Conservation (phyloP, 2,113 vertebrate species). For the Campylorhamphus procurvoides region DNA sequence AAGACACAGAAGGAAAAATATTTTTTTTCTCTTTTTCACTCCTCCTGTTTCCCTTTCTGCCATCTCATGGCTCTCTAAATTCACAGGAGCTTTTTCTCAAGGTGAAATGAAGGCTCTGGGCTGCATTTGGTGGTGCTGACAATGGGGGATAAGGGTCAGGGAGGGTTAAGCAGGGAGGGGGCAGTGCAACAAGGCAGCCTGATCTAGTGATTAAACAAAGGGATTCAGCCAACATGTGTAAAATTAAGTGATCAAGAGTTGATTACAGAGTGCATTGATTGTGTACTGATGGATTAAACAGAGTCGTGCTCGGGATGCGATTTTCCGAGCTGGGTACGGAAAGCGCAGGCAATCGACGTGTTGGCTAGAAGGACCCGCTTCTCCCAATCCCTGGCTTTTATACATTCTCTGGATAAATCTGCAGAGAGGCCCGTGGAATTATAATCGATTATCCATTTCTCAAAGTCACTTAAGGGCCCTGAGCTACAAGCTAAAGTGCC, state of each 20-base stretch:
- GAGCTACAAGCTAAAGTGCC: constrained; percentile 81
- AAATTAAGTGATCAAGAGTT: constrained; percentile 84
- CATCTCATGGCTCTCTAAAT: constrained; percentile 27
- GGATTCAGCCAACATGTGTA: constrained; percentile 80
- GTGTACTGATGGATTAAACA: constrained; percentile 82
- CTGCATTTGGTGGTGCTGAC: background rate
- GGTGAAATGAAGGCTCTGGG: constrained; percentile 70
- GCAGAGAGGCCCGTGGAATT: constrained; percentile 81
- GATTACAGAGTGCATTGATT: constrained; percentile 84
- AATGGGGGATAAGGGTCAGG: constrained; percentile 6
- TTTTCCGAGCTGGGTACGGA: constrained; percentile 61
- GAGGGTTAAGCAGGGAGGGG: constrained; percentile 56
- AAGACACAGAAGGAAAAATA: background rate
- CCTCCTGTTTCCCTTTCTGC: background rate
- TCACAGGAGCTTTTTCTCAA: constrained; percentile 55
- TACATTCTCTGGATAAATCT: constrained; percentile 76
- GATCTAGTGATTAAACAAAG: constrained; percentile 79
- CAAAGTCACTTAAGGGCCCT: constrained; percentile 89
- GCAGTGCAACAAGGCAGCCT: constrained; percentile 56
- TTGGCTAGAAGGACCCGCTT: constrained; percentile 71
- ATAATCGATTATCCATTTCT: constrained; percentile 96
- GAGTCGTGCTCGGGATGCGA: constrained; percentile 73
- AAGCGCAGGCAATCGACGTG: constrained; percentile 67
- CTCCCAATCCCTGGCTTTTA: constrained; percentile 71
- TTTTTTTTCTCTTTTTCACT: constrained; percentile 14